phyloP scores from a whole-genome alignment of 2,113 vertebrate genomes.

The Myotis davidii region DNA sequence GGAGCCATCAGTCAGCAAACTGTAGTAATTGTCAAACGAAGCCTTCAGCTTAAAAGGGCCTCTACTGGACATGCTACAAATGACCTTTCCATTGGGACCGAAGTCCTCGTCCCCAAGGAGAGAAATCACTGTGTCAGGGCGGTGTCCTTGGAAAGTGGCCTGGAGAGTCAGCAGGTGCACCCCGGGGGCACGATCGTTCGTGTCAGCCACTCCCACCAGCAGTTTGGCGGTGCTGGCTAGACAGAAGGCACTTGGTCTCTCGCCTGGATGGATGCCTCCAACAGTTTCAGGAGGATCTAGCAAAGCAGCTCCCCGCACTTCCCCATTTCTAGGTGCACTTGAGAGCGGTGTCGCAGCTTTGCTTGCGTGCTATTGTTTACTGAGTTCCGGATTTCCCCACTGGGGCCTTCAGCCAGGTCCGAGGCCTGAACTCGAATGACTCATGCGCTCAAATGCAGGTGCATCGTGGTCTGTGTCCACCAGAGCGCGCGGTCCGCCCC shows the following conservation, averaged over 20 bases:
- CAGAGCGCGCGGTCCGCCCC: slow-evolving; percentile 83
- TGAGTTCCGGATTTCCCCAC: slow-evolving; percentile 84
- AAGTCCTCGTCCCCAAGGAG: slow-evolving; percentile 89
- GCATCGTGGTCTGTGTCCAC: slow-evolving; percentile 92
- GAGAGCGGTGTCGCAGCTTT: slow-evolving; percentile 83
- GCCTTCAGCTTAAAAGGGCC: slow-evolving; percentile 89
- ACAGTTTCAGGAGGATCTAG: slow-evolving; percentile 83
- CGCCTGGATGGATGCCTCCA: slow-evolving; percentile 93
- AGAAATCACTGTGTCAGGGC: slow-evolving; percentile 86
- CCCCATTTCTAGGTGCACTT: slow-evolving; percentile 84
- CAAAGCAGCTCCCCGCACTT: slow-evolving; percentile 83
- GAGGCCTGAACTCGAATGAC: slow-evolving; percentile 84
- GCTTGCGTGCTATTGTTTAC: slow-evolving; percentile 87
- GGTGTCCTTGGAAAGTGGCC: slow-evolving; percentile 86
- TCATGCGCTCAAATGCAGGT: slow-evolving; percentile 85
- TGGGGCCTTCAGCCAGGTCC: slow-evolving; percentile 86
- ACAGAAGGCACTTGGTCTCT: slow-evolving; percentile 90
- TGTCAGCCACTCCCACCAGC: slow-evolving; percentile 88
- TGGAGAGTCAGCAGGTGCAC: slow-evolving; percentile 86
- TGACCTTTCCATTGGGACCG: slow-evolving; percentile 86
- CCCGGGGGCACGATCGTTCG: slow-evolving; percentile 91
- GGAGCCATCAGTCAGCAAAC: slow-evolving; percentile 84
- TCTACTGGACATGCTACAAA: slow-evolving; percentile 80
- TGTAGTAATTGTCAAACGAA: slow-evolving; percentile 90
- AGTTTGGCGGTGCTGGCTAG: slow-evolving; percentile 90